These are phyloP conservation scores for Pteruthius melanotis DNA, from an alignment of 2,113 vertebrate species.

Conservation along the genomic window DNA sequence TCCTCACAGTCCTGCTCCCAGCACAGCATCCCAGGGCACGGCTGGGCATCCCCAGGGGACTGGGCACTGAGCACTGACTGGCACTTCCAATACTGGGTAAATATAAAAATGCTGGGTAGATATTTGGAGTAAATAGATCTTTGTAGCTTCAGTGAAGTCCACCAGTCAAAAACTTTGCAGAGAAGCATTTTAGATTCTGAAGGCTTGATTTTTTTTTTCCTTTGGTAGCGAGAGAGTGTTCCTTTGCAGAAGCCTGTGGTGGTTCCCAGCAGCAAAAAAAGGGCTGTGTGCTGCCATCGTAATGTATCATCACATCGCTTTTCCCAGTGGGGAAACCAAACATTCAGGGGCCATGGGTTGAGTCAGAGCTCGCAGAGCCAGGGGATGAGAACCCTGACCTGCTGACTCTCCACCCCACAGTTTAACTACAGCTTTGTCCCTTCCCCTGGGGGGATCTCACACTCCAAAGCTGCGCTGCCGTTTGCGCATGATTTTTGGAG, in stretches of 20 bases:
- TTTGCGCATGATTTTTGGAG: not conserved
- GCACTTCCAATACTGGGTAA: not conserved
- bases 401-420: not conserved
- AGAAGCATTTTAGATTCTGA: not conserved
- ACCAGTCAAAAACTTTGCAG: not conserved
- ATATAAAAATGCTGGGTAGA: not conserved
- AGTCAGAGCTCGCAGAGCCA: not conserved
- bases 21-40: not conserved
- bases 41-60: not conserved
- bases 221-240: not conserved
- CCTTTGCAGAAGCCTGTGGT: not conserved
- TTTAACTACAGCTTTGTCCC: not conserved
- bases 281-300: not conserved
- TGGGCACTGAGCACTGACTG: not conserved
- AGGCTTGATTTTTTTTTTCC: not conserved
- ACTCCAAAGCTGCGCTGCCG: not conserved
- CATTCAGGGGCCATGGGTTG: not conserved
- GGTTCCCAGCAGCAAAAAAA: not conserved
- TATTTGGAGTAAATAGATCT: not conserved
- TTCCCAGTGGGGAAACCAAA: not conserved
- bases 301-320: not conserved
- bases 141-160: not conserved
- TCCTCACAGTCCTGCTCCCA: not conserved
- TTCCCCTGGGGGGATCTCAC: not conserved
- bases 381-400: not conserved